A percentile compares a stretch with the other conserved stretches of the same genome.
These are phyloP conservation scores for Terrapene triunguis DNA, from an alignment of 2,113 vertebrate genomes.

Conservation along the genomic window DNA sequence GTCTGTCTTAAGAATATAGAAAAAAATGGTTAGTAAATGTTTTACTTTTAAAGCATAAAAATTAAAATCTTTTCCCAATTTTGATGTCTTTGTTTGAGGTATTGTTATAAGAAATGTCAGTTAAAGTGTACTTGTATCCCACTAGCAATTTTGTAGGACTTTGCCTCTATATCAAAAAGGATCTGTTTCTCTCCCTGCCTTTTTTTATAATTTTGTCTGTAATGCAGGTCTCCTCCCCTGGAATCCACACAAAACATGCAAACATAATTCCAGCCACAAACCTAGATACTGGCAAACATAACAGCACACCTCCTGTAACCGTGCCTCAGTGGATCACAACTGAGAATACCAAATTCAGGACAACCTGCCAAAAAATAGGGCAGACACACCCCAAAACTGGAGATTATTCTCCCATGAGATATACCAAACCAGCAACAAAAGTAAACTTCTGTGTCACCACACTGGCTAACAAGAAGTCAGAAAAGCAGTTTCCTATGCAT, in stretches of 20 bases:
- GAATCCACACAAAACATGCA: background rate
- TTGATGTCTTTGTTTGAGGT: background rate
- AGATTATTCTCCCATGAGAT: too few species aligned
- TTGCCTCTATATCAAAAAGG: background rate
- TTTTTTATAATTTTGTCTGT: background rate
- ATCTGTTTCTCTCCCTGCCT: background rate
- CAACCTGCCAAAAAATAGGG: too few species aligned
- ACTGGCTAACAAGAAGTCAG: too few species aligned
- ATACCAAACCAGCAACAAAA: too few species aligned
- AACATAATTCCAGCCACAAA: background rate
- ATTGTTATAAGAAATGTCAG: background rate
- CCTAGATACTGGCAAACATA: background rate
- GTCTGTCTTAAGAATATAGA: conserved; percentile 85
- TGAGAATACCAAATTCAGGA: too few species aligned
- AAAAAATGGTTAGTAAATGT: conserved; percentile 82
- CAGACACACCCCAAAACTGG: too few species aligned
- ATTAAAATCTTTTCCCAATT: background rate
- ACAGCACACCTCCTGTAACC: background rate
- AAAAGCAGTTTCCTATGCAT: too few species aligned
- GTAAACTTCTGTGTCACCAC: too few species aligned
- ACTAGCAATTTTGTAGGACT: background rate
- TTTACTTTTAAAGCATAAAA: conserved; percentile 7
- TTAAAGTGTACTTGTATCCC: background rate
- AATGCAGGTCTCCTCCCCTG: background rate
- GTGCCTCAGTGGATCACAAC: too few species aligned